Percentiles rank a stretch among this genome's conserved stretches.
These are phyloP conservation scores for Thermophis baileyi DNA, from an alignment of 2,113 vertebrate genomes.

Conservation along the genomic window DNA sequence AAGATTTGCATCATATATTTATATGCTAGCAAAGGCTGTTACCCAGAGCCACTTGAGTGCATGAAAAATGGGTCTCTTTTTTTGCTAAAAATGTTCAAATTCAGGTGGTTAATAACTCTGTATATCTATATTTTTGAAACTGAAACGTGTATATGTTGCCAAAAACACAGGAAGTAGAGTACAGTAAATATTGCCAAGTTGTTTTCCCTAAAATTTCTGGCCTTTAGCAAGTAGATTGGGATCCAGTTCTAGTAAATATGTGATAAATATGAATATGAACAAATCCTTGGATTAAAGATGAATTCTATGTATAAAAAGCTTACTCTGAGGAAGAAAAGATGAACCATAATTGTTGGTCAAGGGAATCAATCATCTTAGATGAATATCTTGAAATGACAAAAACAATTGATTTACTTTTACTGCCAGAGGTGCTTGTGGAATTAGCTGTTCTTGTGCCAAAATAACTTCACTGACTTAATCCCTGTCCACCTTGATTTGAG, in stretches of 20 bases:
- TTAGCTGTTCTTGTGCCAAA: background rate
- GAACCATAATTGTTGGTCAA: background rate
- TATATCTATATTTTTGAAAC: background rate
- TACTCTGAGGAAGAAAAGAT: background rate
- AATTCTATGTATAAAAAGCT: background rate
- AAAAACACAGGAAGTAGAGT: background rate
- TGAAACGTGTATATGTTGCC: background rate
- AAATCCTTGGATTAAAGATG: background rate
- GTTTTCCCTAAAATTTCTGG: background rate
- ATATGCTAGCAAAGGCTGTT: background rate
- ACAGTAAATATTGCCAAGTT: background rate
- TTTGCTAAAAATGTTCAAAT: background rate
- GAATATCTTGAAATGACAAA: background rate
- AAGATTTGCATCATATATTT: constrained; percentile 27
- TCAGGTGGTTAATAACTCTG: background rate
- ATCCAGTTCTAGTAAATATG: background rate
- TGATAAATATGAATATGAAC: background rate
- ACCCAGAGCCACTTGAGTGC: background rate
- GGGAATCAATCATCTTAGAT: background rate
- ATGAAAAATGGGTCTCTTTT: background rate
- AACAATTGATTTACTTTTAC: background rate
- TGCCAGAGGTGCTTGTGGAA: background rate
- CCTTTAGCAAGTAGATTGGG: too few relatives aligned
- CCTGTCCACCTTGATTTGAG: background rate
- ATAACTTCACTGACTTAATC: background rate